Evolutionary conservation across 2,797 vertebrate species (phyloP).

Genomic region (Oreochromis mossambicus): DNA sequence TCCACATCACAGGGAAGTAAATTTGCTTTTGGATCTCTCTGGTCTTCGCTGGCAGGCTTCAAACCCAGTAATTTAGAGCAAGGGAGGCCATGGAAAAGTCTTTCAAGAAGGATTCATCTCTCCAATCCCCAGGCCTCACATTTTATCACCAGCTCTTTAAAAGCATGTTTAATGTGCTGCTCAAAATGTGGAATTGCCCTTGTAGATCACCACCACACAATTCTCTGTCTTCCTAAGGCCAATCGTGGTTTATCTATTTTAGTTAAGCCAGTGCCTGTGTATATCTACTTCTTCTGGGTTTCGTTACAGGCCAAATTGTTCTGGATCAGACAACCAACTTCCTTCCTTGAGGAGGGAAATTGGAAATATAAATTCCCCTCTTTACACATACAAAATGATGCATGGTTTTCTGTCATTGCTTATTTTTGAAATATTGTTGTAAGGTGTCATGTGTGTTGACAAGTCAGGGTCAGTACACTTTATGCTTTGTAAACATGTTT

Average conservation of each 20-base stretch:
- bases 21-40: conserved; percentile 2
- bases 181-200: conserved; percentile 54
- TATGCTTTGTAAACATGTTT: neutral
- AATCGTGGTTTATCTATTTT: conserved; percentile 30
- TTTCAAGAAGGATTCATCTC: conserved; percentile 54
- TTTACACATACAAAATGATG: neutral
- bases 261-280: conserved; percentile 1
- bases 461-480: neutral
- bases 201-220: conserved; percentile 53
- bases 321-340: neutral
- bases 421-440: neutral
- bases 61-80: conserved; percentile 33
- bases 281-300: neutral
- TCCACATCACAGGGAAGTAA: neutral
- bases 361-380: neutral
- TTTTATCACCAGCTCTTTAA: conserved; percentile 58
- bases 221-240: conserved; percentile 28
- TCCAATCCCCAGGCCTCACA: conserved; percentile 31
- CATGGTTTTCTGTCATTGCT: neutral
- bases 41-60: neutral
- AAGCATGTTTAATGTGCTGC: conserved; percentile 50
- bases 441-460: neutral
- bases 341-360: neutral
- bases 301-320: neutral
- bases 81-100: conserved; percentile 19